Conservation (phyloP, 2,113 vertebrate species). For the Neofelis nebulosa region DNA sequence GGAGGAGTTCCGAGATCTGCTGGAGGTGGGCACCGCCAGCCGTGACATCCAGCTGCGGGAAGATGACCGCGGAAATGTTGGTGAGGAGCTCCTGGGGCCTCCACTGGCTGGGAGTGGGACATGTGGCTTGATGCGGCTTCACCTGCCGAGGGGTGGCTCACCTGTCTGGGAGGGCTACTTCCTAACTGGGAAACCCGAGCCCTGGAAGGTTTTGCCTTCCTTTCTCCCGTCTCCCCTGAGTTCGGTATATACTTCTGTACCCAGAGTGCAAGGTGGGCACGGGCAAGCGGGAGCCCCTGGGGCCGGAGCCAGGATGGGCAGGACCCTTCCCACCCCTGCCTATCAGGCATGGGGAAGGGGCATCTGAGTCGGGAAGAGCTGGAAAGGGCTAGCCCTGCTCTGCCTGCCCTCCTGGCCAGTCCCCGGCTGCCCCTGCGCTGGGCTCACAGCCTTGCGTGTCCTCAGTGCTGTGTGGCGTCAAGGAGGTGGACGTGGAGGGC, state of each 20-base stretch:
- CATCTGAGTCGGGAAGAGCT: background rate
- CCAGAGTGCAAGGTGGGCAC: background rate
- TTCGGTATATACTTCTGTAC: background rate
- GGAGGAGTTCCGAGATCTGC: constrained; percentile 96
- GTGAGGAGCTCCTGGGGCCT: constrained; percentile 81
- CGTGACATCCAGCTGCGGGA: constrained; percentile 97
- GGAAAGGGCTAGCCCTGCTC: fast-evolving
- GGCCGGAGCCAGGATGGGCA: background rate
- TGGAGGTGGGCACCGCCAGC: constrained; percentile 96
- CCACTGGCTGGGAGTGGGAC: background rate
- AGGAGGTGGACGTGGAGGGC: constrained; percentile 96
- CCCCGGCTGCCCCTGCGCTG: fast-evolving
- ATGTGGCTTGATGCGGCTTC: background rate
- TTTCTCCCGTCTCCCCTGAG: background rate
- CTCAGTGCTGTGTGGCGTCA: constrained; percentile 94
- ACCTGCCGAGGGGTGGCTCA: background rate
- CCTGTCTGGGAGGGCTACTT: background rate
- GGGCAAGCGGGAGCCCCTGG: background rate
- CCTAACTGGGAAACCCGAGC: background rate
- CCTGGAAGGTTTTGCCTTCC: background rate
- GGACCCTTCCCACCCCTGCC: no score
- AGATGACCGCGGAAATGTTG: constrained; percentile 96
- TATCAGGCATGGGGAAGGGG: fast-evolving
- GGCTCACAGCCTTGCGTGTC: constrained; percentile 22
- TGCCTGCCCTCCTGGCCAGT: background rate